These are phyloP conservation scores for Heliothis peltigera DNA, from an alignment of 2,888 invertebrate genomes.

Conservation along the genomic window DNA sequence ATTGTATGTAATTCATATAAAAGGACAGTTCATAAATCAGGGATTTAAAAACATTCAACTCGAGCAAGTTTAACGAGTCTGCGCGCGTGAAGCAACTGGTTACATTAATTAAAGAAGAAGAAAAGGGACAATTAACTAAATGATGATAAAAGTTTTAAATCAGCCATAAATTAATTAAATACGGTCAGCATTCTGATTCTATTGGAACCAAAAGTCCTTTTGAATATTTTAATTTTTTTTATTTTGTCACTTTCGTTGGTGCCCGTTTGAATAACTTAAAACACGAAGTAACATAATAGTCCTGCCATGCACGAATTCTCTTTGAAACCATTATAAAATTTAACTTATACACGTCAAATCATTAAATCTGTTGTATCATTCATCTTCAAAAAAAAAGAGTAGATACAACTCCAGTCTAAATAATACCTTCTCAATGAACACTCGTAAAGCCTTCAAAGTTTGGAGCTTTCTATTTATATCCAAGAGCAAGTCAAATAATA, in stretches of 20 bases:
- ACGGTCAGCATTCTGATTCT: not conserved
- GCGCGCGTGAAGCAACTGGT: conserved; percentile 42
- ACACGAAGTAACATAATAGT: no score
- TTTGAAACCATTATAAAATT: no score
- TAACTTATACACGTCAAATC: no score
- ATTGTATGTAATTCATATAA: conserved; percentile 3
- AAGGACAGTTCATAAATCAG: conserved; percentile 23
- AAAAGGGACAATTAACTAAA: conserved; percentile 6
- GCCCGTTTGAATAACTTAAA: no score
- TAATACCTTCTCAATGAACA: not conserved
- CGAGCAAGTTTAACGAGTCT: conserved; percentile 23
- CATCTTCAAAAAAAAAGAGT: not conserved
- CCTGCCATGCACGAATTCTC: no score
- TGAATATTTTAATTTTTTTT: not conserved
- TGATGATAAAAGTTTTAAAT: conserved; percentile 16
- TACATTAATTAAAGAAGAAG: conserved; percentile 31
- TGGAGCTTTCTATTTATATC: not conserved
- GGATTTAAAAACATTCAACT: conserved; percentile 24
- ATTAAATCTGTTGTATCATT: no score
- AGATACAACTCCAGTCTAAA: not conserved
- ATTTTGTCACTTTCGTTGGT: no score
- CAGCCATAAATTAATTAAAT: conserved; percentile 3
- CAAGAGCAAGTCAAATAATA: not conserved
- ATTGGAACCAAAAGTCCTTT: not conserved
- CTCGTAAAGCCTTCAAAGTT: not conserved